Percentiles rank a stretch among this genome's conserved stretches.
These are phyloP conservation scores for Agrochola litura DNA, from an alignment of 2,888 invertebrate species.

Conservation along the genomic window DNA sequence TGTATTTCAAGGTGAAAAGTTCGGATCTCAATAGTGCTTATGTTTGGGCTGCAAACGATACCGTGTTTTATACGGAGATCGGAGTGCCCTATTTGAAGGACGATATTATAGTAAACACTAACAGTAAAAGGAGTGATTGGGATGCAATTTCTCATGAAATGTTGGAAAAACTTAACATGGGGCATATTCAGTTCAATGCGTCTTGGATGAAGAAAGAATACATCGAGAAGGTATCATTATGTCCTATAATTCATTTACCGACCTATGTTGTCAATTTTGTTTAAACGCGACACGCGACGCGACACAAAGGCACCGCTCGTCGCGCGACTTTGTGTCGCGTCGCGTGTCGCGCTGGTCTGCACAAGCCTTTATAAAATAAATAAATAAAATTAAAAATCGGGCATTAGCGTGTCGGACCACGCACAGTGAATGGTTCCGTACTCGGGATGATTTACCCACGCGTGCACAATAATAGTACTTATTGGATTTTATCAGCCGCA, in stretches of 20 bases:
- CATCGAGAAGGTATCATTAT: slow-evolving; percentile 78
- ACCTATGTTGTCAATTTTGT: neutral
- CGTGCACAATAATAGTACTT: neutral
- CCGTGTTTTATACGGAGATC: slow-evolving; percentile 81
- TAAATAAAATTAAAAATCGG: too few species aligned
- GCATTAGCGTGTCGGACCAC: neutral
- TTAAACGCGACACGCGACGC: too few species aligned
- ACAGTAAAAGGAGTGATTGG: slow-evolving; percentile 69
- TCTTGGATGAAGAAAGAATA: slow-evolving; percentile 85
- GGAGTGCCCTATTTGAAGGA: slow-evolving; percentile 76
- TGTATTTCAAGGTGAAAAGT: slow-evolving; percentile 75
- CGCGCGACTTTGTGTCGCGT: too few species aligned
- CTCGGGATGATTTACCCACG: neutral
- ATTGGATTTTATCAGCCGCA: neutral
- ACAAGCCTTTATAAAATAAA: too few species aligned
- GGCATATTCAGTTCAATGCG: slow-evolving; percentile 79
- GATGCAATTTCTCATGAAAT: slow-evolving; percentile 72
- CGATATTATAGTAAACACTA: slow-evolving; percentile 65
- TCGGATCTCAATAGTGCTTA: slow-evolving; percentile 74
- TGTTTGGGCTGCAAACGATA: slow-evolving; percentile 84
- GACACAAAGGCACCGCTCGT: too few species aligned
- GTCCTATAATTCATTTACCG: neutral
- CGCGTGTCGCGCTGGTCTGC: too few species aligned
- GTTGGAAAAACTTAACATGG: slow-evolving; percentile 73
- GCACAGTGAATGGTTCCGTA: neutral